Percentiles rank a stretch among this genome's conserved stretches.
Conservation (phyloP, 1,140 invertebrate genomes). For the Cydia amplana region DNA sequence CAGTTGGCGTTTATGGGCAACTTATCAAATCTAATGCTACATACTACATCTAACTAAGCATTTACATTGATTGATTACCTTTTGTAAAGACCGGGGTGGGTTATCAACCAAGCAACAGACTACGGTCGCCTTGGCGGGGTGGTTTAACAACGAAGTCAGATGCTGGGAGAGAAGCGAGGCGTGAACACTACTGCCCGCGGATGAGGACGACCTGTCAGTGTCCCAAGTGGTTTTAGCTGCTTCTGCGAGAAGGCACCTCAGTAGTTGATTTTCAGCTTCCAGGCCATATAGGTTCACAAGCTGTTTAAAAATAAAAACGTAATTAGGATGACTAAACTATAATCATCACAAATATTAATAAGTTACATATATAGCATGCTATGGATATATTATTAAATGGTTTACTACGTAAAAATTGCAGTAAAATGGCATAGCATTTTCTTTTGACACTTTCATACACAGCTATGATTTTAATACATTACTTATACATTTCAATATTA, state of each 20-base stretch:
- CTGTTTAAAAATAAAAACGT: slow-evolving; percentile 46
- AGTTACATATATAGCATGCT: no score
- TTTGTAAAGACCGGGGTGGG: slow-evolving; percentile 64
- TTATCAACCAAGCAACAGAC: slow-evolving; percentile 69
- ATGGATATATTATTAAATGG: no score
- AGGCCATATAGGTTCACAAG: slow-evolving; percentile 71
- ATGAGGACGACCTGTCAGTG: slow-evolving; percentile 58
- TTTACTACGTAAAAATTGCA: no score
- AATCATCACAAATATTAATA: no score
- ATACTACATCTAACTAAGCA: not conserved
- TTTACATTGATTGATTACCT: slow-evolving; percentile 49
- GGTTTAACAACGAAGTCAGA: slow-evolving; percentile 63
- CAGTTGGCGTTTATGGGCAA: slow-evolving; percentile 33
- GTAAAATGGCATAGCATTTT: no score
- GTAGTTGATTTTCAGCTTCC: slow-evolving; percentile 74
- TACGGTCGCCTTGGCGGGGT: slow-evolving; percentile 73
- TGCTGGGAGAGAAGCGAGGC: slow-evolving; percentile 67
- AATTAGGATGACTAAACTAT: not conserved
- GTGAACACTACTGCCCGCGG: slow-evolving; percentile 57
- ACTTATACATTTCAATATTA: no score
- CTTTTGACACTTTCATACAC: no score
- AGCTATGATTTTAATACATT: no score
- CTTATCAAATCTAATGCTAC: slow-evolving; percentile 25
- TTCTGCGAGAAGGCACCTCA: slow-evolving; percentile 70
- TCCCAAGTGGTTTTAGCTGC: slow-evolving; percentile 69